Conservation (phyloP, 2,888 invertebrate genomes). For the Trichacis sp. region DNA sequence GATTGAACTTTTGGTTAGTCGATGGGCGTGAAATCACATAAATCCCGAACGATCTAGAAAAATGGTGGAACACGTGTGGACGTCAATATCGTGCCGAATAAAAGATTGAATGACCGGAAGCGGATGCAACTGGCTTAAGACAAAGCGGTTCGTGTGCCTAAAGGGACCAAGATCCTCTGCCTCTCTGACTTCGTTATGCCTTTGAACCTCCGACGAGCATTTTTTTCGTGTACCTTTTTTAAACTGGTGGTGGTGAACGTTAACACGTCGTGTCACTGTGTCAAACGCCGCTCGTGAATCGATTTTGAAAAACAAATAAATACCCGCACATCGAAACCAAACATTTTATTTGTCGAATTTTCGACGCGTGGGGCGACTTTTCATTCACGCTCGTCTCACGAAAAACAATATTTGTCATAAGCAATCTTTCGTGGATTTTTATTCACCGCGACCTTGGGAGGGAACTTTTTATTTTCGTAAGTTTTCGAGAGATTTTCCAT, state of each 20-base stretch:
- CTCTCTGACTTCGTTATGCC: constrained; percentile 25
- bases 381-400: not conserved
- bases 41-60: too few relatives aligned
- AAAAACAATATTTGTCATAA: not conserved
- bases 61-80: constrained; percentile 33
- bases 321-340: constrained; percentile 35
- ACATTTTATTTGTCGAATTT: constrained; percentile 13
- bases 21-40: too few relatives aligned
- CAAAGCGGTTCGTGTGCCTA: constrained; percentile 37
- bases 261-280: constrained; percentile 31
- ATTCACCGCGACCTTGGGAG: not conserved
- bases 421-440: too few relatives aligned
- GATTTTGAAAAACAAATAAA: constrained; percentile 44
- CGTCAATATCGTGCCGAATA: constrained; percentile 29
- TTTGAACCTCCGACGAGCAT: constrained; percentile 35
- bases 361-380: not conserved
- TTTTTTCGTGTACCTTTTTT: constrained; percentile 27
- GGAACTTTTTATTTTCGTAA: not conserved
- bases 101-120: constrained; percentile 39
- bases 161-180: constrained; percentile 30
- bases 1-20: too few relatives aligned
- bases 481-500: not conserved
- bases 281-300: constrained; percentile 42
- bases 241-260: constrained; percentile 23
- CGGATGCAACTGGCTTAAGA: constrained; percentile 39